phyloP scores from a whole-genome alignment of 2,113 vertebrate species.

The human region DNA sequence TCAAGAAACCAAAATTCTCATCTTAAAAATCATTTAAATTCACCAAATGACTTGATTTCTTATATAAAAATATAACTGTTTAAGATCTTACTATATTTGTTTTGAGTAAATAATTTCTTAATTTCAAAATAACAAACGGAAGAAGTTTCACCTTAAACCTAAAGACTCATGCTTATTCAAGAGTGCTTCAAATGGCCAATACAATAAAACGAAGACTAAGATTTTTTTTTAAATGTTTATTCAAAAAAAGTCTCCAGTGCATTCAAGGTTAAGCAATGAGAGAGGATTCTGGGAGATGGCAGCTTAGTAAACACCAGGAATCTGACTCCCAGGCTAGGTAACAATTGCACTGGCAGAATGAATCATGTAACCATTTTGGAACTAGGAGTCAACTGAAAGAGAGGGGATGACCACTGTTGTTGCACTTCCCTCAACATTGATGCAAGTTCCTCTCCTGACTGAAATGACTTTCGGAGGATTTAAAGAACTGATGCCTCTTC shows the following conservation, averaged over 20 bases:
- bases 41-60: constrained; percentile 8
- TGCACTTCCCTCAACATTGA: neutral
- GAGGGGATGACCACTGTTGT: neutral
- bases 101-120: neutral
- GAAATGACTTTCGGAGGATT: neutral
- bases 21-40: neutral
- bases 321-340: neutral
- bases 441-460: neutral
- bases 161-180: neutral
- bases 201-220: neutral
- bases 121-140: neutral
- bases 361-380: neutral
- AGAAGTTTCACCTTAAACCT: neutral
- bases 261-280: neutral
- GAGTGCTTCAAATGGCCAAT: neutral
- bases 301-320: neutral
- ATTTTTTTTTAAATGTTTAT: neutral
- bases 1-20: constrained; percentile 5
- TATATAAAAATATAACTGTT: neutral
- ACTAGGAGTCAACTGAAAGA: neutral
- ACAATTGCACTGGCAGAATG: neutral
- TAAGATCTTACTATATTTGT: constrained; percentile 2
- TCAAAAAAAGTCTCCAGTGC: neutral
- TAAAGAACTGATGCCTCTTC: neutral
- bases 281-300: neutral